These are phyloP conservation scores for Bradypodion ventrale DNA, from an alignment of 2,797 vertebrate species.

Conservation along the genomic window DNA sequence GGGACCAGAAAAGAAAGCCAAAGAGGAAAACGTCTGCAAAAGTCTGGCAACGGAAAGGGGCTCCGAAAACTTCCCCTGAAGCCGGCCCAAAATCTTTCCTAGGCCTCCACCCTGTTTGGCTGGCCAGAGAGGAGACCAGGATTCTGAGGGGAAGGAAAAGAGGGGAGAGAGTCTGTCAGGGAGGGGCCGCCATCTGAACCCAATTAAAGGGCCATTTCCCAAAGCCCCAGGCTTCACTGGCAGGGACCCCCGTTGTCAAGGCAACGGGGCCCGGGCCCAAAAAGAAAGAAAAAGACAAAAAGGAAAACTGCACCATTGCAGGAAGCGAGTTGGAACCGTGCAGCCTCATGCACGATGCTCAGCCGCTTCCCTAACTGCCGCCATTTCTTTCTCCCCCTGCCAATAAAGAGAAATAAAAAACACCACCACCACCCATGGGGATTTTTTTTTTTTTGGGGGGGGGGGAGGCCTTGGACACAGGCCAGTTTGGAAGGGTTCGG, in stretches of 20 bases:
- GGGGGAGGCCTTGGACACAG: neutral
- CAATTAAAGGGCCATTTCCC: slow-evolving; percentile 69
- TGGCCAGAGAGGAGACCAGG: slow-evolving; percentile 16
- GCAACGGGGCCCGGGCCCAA: slow-evolving; percentile 37
- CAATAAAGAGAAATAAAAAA: too few species aligned
- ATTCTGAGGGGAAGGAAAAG: neutral
- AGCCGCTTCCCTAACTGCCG: neutral
- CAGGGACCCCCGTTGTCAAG: slow-evolving; percentile 66
- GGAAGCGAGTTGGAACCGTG: slow-evolving; percentile 10
- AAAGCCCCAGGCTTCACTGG: slow-evolving; percentile 70
- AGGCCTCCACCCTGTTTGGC: slow-evolving; percentile 26
- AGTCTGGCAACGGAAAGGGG: neutral
- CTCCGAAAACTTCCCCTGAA: neutral
- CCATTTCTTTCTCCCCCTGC: neutral
- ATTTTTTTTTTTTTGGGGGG: too few species aligned
- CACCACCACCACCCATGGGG: too few species aligned
- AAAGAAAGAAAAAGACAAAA: slow-evolving; percentile 43
- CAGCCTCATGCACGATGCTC: neutral
- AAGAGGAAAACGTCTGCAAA: neutral
- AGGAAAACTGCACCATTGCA: slow-evolving; percentile 27
- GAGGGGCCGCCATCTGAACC: slow-evolving; percentile 71
- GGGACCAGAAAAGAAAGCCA: neutral
- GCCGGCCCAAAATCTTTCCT: neutral
- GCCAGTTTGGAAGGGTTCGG: slow-evolving; percentile 21
- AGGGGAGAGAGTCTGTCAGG: slow-evolving; percentile 30